phyloP scores from a whole-genome alignment of 2,888 invertebrate species.

The Melieria crassipennis region DNA sequence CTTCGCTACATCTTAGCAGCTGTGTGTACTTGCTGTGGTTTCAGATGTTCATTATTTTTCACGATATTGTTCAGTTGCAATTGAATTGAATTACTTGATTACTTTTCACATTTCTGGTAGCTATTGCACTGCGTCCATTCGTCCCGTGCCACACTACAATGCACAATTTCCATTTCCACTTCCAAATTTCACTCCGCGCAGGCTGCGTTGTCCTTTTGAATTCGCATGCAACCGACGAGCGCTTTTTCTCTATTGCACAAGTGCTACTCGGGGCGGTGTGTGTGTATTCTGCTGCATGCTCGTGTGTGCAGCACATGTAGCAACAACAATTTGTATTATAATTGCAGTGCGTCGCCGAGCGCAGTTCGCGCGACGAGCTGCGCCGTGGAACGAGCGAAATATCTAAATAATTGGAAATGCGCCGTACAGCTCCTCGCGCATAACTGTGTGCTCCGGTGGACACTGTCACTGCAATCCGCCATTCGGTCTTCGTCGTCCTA shows the following conservation, averaged over 20 bases:
- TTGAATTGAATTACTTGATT: too few species aligned
- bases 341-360: constrained; percentile 38
- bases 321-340: constrained; percentile 29
- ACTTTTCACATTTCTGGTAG: too few species aligned
- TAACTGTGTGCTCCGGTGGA: background rate
- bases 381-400: constrained; percentile 39
- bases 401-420: constrained; percentile 60
- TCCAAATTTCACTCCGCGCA: too few species aligned
- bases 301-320: constrained; percentile 10
- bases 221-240: background rate
- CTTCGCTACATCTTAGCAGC: too few species aligned
- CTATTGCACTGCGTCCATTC: too few species aligned
- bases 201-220: too few species aligned
- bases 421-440: constrained; percentile 41
- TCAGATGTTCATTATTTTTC: too few species aligned
- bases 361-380: constrained; percentile 37
- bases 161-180: too few species aligned
- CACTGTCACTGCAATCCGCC: constrained; percentile 21
- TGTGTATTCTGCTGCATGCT: constrained; percentile 44
- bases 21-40: too few species aligned
- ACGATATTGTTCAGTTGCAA: too few species aligned
- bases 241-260: constrained; percentile 47
- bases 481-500: too few species aligned
- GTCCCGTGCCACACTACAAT: too few species aligned
- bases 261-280: constrained; percentile 40